These are phyloP conservation scores for Pelusios castaneus DNA, from an alignment of 2,113 vertebrate species.

Conservation along the genomic window DNA sequence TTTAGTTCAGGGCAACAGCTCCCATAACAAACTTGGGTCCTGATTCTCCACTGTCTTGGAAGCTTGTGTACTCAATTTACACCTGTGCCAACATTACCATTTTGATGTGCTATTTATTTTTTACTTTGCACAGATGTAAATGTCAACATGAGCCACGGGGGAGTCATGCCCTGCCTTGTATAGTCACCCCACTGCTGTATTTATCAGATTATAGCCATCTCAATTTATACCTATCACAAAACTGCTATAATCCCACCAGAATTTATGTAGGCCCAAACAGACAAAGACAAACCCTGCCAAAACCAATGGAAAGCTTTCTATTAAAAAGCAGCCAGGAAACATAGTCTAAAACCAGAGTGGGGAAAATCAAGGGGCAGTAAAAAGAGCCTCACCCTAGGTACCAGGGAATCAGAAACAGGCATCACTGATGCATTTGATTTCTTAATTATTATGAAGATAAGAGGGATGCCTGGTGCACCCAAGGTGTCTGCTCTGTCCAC, in stretches of 20 bases:
- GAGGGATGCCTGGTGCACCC: not conserved
- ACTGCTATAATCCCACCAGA: not conserved
- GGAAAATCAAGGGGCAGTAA: not conserved
- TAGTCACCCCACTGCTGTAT: not conserved
- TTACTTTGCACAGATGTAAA: not conserved
- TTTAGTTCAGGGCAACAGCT: not conserved
- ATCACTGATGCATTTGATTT: not conserved
- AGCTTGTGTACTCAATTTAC: not conserved
- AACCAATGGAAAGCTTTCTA: not conserved
- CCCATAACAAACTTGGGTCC: not conserved
- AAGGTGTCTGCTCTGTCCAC: not conserved
- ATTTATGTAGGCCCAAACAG: not conserved
- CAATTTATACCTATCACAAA: not conserved
- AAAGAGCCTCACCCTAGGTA: not conserved
- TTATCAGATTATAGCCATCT: not conserved
- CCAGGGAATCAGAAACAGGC: not conserved
- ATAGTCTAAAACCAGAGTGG: not conserved
- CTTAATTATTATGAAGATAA: not conserved
- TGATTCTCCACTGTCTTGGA: not conserved
- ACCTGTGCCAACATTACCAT: not conserved
- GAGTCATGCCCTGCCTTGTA: not conserved
- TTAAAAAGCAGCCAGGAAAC: not conserved
- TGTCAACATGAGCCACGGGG: not conserved
- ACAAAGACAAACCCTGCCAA: not conserved
- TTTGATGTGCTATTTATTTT: not conserved